phyloP scores from a whole-genome alignment of 1,140 invertebrate genomes.

The Limonius californicus region DNA sequence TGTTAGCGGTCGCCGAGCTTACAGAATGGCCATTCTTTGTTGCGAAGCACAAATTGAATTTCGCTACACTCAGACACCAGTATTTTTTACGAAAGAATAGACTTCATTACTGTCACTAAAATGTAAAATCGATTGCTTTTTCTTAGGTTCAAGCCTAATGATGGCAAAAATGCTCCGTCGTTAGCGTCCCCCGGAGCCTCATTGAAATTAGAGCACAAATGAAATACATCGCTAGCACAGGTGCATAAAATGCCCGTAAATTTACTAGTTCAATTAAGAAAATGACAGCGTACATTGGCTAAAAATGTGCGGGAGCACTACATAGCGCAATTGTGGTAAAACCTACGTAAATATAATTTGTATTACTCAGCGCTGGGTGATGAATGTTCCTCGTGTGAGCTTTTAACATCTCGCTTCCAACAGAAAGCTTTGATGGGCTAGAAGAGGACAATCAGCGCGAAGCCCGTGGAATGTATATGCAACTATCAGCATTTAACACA shows the following conservation, averaged over 20 bases:
- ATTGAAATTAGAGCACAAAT: no score
- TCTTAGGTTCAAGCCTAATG: neutral
- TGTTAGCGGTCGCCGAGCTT: constrained; percentile 26
- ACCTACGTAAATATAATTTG: constrained; percentile 8
- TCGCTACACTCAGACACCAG: constrained; percentile 22
- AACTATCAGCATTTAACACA: constrained; percentile 4
- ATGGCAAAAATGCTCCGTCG: neutral
- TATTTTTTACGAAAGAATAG: constrained; percentile 30
- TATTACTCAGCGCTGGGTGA: neutral
- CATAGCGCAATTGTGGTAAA: constrained; percentile 1
- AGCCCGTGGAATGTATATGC: neutral
- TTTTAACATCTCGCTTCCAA: neutral
- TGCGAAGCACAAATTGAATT: constrained; percentile 28
- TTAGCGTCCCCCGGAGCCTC: neutral
- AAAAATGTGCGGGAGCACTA: constrained; percentile 2
- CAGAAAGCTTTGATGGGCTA: neutral
- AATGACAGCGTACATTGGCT: neutral
- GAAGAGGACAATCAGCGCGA: neutral
- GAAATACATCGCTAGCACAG: neutral
- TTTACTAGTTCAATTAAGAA: constrained; percentile 8
- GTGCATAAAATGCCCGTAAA: constrained; percentile 6
- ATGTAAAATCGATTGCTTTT: constrained; percentile 17
- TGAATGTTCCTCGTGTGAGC: neutral
- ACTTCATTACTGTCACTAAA: constrained; percentile 28
- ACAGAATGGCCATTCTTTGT: constrained; percentile 27